A percentile compares a stretch with the other conserved stretches of the same genome.
phyloP scores from a whole-genome alignment of 1,140 invertebrate species.

The Lepeophtheirus salmonis region DNA sequence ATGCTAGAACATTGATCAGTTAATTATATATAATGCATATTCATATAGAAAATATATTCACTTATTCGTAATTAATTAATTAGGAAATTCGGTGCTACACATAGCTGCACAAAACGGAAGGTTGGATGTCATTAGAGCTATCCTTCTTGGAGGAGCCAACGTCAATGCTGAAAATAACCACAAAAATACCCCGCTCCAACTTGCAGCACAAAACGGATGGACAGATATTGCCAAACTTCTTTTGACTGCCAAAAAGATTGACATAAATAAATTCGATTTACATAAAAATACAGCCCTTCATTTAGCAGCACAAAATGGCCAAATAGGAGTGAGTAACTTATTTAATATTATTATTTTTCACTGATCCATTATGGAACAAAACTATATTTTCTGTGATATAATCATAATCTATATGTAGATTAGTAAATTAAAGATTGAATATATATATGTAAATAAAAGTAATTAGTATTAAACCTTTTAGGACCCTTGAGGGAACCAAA shows the following conservation, averaged over 20 bases:
- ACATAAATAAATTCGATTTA: conserved; percentile 1
- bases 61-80: neutral
- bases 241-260: conserved; percentile 1
- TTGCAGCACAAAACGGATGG: conserved; percentile 14
- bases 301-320: conserved; percentile 12
- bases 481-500: too few species aligned
- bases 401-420: too few species aligned
- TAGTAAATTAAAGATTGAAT: too few species aligned
- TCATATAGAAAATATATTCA: neutral
- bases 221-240: conserved; percentile 1
- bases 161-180: conserved; percentile 14
- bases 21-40: neutral
- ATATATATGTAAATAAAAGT: too few species aligned
- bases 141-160: conserved; percentile 4
- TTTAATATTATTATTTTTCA: too few species aligned
- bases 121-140: conserved; percentile 1
- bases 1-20: too few species aligned
- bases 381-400: too few species aligned
- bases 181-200: conserved; percentile 7
- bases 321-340: conserved; percentile 14
- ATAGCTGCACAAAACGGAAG: conserved; percentile 14
- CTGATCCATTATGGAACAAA: too few species aligned
- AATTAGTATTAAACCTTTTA: too few species aligned
- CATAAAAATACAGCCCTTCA: conserved; percentile 14
- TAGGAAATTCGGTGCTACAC: conserved; percentile 5